phyloP scores from a whole-genome alignment of 2,797 vertebrate species.

The Botia almorhae region DNA sequence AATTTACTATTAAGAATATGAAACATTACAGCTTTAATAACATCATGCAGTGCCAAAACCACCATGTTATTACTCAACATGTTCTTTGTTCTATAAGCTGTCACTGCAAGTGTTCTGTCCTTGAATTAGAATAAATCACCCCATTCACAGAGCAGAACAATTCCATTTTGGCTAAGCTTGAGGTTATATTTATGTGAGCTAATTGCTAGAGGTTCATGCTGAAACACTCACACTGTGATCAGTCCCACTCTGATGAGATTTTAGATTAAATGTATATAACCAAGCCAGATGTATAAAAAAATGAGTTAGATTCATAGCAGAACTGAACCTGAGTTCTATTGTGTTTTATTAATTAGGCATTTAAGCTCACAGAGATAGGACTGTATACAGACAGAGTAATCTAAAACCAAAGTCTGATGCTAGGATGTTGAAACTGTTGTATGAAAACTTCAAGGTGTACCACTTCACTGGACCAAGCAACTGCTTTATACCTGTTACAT shows the following conservation, averaged over 20 bases:
- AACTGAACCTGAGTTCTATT: background rate
- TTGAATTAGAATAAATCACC: conserved; percentile 50
- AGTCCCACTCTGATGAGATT: conserved; percentile 21
- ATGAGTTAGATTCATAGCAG: background rate
- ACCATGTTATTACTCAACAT: conserved; percentile 8
- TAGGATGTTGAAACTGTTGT: conserved; percentile 74
- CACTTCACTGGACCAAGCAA: conserved; percentile 86
- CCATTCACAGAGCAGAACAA: conserved; percentile 18
- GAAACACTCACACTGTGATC: conserved; percentile 61
- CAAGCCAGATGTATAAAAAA: background rate
- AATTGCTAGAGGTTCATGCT: conserved; percentile 62
- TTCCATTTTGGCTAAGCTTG: conserved; percentile 57
- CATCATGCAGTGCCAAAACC: background rate
- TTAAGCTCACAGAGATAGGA: background rate
- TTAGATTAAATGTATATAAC: background rate
- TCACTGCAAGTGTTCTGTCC: background rate
- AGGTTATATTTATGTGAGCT: conserved; percentile 62
- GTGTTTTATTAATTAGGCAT: background rate
- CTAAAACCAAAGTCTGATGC: conserved; percentile 80
- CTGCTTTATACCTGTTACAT: conserved; percentile 83
- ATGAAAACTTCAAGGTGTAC: conserved; percentile 74
- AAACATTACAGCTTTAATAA: background rate
- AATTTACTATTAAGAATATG: background rate
- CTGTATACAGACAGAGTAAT: conserved; percentile 66
- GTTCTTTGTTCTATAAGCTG: background rate